Percentiles rank a stretch among this genome's conserved stretches.
Conservation (phyloP, 2,888 invertebrate genomes). For the Hermaeophaga mercurialis region DNA sequence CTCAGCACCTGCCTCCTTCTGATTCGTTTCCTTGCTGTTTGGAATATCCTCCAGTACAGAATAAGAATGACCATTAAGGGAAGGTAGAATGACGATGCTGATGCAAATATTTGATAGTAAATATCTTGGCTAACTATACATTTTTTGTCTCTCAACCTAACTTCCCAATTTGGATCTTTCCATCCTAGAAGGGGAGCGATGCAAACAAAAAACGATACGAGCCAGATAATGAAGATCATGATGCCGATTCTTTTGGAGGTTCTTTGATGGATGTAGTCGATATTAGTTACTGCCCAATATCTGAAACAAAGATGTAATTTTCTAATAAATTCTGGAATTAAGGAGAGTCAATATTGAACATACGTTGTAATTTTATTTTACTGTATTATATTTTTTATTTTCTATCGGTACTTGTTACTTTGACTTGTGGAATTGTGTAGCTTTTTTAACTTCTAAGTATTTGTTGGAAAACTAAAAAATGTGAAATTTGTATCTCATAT, state of each 20-base stretch:
- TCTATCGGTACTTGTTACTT: no score
- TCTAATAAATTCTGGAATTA: not conserved
- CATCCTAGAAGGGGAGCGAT: constrained; percentile 87
- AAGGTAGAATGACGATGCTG: constrained; percentile 88
- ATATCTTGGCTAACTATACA: constrained; percentile 86
- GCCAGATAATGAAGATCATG: constrained; percentile 86
- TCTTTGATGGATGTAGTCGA: constrained; percentile 80
- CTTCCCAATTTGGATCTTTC: constrained; percentile 71
- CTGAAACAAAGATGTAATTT: constrained; percentile 21
- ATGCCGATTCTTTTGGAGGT: constrained; percentile 76
- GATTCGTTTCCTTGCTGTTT: constrained; percentile 86
- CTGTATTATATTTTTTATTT: no score
- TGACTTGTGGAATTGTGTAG: no score
- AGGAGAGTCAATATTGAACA: no score
- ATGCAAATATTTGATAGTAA: constrained; percentile 86
- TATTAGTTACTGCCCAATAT: constrained; percentile 39
- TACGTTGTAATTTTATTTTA: no score
- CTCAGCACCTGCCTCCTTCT: constrained; percentile 69
- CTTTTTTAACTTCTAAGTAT: no score
- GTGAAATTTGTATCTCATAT: no score
- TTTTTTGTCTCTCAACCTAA: constrained; percentile 67
- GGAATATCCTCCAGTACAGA: constrained; percentile 89
- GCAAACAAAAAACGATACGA: constrained; percentile 81
- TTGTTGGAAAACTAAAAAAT: no score
- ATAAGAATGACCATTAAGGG: constrained; percentile 85